Evolutionary conservation across 2,888 invertebrate genomes (phyloP), one percentile per base, ranked within the genome.

Genomic region (Clostera curtula): DNA sequence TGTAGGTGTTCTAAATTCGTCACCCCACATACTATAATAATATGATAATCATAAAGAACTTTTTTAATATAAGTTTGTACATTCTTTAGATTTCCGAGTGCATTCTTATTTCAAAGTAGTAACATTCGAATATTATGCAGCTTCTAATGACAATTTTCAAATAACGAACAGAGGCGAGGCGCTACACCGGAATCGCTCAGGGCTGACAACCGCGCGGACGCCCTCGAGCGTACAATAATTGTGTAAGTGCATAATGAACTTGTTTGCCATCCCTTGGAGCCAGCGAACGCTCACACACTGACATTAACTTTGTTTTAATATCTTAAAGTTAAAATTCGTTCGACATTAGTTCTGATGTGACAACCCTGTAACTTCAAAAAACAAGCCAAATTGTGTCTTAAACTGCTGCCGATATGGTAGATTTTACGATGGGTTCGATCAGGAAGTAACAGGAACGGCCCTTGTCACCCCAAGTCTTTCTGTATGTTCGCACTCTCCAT

Each of bases 191-290:
- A 75, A 76, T 45, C 56, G 67, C 72, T 57, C 51, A 60, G 58
- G 69, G 73, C 58, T 58, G 59, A 62, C 62, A 64, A 57, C 59
- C 64, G 49, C 53, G 34, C 43, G 46, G 48, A 44, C 42, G 48
- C 57, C 72, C 60, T 53, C 62, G 40, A 60, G 76, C 70, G 63
- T 77, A 76, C 80, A 79, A 68, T 80, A 77, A 80, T 80, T 80
- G 77, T 79, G 68, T 79, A 80, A 80, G 80, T 80, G 77, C 64
- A 77, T 80, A 80, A 80, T 76, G 67, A 79, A 76, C 76, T 77
- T 77, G 62, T 77, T 70, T 63, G 60, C 58, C 69, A 73, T 59
- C 74, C 73, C 69, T 74, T 56, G 48, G 44, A 44, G 30, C 46
- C 44, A 56, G 55, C 48, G 60, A 26, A 16, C 24, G 23, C 20